Conservation (phyloP, 2,888 invertebrate species). For the Empis stercorea region DNA sequence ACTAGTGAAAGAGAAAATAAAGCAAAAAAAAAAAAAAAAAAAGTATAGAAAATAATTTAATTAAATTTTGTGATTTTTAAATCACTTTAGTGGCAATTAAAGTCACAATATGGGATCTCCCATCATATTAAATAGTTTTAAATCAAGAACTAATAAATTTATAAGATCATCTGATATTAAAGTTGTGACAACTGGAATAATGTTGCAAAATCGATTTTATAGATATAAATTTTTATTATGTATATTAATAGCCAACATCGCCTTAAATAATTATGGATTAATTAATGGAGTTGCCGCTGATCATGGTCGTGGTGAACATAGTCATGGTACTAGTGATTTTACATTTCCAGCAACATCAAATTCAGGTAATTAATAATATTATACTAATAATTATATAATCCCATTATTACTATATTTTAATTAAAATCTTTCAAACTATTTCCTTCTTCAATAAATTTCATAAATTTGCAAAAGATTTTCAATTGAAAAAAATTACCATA, state of each 20-base stretch:
- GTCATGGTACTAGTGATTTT: background rate
- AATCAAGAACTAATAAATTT: background rate
- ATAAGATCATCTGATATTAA: background rate
- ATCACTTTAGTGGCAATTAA: no score
- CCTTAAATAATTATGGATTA: background rate
- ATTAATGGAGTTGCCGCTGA: background rate
- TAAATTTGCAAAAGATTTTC: no score
- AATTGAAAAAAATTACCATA: no score
- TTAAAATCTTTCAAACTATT: no score
- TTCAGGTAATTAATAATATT: background rate
- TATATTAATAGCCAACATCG: slow-evolving; percentile 1
- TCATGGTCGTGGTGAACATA: background rate
- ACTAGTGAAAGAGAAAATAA: background rate
- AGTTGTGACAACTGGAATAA: background rate
- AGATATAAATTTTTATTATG: background rate
- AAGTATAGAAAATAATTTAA: background rate
- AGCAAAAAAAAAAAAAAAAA: background rate
- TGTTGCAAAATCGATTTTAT: background rate
- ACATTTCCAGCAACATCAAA: background rate
- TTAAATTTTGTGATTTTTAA: no score
- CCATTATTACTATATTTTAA: no score
- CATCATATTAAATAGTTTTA: background rate
- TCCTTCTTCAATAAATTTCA: no score
- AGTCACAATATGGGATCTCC: background rate
- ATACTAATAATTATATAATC: no score